A percentile compares a stretch with the other conserved stretches of the same genome.
Evolutionary conservation across 1,140 invertebrate species (phyloP).

Genomic region (Macrobrachium rosenbergii): DNA sequence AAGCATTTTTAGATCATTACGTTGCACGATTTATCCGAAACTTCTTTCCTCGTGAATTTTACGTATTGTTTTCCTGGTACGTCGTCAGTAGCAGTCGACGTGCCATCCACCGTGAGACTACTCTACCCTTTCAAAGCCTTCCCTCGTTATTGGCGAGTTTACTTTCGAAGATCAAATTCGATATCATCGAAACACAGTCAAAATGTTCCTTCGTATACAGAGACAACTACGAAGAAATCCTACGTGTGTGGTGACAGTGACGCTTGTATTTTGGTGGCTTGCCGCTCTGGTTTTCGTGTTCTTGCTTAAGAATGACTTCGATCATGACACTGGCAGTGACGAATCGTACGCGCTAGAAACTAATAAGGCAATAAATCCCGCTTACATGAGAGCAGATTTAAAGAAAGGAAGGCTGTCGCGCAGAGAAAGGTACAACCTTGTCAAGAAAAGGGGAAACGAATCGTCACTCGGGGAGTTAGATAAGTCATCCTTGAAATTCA

Average conservation of each 20-base stretch:
- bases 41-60: background rate
- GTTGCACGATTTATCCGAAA: too few relatives aligned
- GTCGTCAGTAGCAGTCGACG: background rate
- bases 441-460: background rate
- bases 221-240: slow-evolving; percentile 5
- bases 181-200: background rate
- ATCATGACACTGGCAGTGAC: background rate
- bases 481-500: background rate
- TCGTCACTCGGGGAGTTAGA: background rate
- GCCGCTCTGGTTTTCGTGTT: background rate
- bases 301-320: background rate
- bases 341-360: background rate
- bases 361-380: background rate
- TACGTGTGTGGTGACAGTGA: background rate
- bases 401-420: background rate
- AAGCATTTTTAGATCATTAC: too few relatives aligned
- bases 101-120: background rate
- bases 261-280: background rate
- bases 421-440: background rate
- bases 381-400: background rate
- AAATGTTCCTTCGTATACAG: slow-evolving; percentile 1
- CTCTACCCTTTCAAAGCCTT: background rate
- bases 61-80: background rate
- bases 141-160: background rate
- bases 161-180: background rate